phyloP scores from a whole-genome alignment of 2,113 vertebrate genomes.

The Amblyornis subalaris region DNA sequence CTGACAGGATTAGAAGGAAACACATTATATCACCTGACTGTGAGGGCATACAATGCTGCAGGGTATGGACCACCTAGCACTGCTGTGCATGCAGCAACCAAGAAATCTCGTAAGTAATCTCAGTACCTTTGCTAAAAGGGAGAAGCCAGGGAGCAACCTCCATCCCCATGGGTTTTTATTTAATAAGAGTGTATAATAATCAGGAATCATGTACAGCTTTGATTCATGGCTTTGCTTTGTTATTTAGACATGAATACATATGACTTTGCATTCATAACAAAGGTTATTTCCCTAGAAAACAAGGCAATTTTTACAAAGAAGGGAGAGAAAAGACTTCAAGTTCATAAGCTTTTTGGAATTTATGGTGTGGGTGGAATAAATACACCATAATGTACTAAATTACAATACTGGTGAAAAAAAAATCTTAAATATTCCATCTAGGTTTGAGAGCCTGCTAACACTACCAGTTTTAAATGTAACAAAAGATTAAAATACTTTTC shows the following conservation, averaged over 20 bases:
- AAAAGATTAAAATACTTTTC: not conserved
- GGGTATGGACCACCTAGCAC: conserved; percentile 87
- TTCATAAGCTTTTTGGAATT: conserved; percentile 10
- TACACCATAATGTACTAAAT: conserved; percentile 9
- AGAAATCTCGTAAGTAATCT: conserved; percentile 85
- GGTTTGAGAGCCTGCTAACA: not conserved
- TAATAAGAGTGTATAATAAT: not conserved
- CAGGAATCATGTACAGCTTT: not conserved
- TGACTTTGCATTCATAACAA: conserved; percentile 34
- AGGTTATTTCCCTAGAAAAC: conserved; percentile 39
- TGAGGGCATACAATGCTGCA: conserved; percentile 91
- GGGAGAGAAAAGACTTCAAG: conserved; percentile 38
- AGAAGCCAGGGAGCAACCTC: not conserved
- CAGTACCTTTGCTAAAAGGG: not conserved
- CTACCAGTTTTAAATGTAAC: not conserved
- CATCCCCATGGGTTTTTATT: not conserved
- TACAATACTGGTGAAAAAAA: not conserved
- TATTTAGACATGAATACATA: conserved; percentile 19
- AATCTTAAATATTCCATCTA: not conserved
- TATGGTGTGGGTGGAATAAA: not conserved
- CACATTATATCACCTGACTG: conserved; percentile 84
- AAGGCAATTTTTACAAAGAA: conserved; percentile 24
- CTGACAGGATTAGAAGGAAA: conserved; percentile 89
- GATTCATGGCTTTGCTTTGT: conserved; percentile 14
- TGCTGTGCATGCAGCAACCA: conserved; percentile 78